A percentile compares a stretch with the other conserved stretches of the same genome.
Evolutionary conservation across 2,797 vertebrate species (phyloP).

Genomic region (Rachycentron canadum): DNA sequence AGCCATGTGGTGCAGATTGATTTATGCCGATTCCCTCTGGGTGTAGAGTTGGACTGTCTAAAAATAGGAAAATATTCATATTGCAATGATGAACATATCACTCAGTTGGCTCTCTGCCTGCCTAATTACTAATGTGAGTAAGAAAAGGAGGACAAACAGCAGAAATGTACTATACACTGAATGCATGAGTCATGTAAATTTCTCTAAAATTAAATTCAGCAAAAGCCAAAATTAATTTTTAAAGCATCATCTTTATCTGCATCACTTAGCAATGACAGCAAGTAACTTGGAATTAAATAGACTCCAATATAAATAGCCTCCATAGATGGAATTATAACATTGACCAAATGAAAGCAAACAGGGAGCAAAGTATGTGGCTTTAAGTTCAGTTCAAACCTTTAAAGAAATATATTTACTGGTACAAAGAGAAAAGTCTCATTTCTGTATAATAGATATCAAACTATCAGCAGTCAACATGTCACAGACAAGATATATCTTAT

Average conservation of each 20-base stretch:
- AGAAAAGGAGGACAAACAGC: background rate
- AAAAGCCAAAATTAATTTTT: background rate
- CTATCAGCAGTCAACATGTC: no score
- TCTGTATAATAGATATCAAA: background rate
- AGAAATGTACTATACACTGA: background rate
- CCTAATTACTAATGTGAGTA: background rate
- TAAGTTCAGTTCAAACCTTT: background rate
- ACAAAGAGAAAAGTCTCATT: background rate
- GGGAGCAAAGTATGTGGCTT: background rate
- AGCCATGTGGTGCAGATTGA: conserved; percentile 8
- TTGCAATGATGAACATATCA: background rate
- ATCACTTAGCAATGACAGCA: background rate
- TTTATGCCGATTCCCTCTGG: background rate
- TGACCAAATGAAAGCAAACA: background rate
- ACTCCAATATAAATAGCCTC: background rate
- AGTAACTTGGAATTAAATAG: background rate
- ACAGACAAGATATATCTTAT: no score
- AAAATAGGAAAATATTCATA: background rate
- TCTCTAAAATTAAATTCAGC: background rate
- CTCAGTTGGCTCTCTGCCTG: background rate
- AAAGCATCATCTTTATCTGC: background rate
- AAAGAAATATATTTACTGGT: background rate
- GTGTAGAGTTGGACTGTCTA: background rate
- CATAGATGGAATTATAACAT: no score
- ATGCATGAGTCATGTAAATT: background rate